Conservation (phyloP, 2,113 vertebrate genomes). For the Mormoops blainvillei region DNA sequence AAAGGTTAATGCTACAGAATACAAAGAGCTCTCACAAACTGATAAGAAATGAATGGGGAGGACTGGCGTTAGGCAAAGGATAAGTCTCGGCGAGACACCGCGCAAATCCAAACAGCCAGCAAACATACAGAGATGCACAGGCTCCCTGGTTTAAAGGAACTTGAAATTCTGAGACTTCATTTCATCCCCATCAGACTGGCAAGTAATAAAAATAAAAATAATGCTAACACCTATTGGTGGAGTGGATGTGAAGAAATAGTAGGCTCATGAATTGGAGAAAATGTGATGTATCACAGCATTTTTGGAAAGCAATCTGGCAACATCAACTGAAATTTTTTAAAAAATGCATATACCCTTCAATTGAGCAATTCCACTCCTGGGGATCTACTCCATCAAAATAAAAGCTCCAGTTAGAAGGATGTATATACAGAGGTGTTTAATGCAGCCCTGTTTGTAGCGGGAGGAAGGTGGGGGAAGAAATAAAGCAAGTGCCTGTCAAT, state of each 20-base stretch:
- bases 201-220: slow-evolving; percentile 10
- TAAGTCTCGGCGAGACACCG: rapidly evolving
- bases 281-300: not conserved
- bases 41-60: not conserved
- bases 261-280: not conserved
- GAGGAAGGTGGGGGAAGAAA: not conserved
- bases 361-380: not conserved
- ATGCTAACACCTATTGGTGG: not conserved
- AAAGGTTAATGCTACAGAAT: not conserved
- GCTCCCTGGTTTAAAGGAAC: not conserved
- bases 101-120: not conserved
- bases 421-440: not conserved
- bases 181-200: not conserved
- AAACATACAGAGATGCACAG: not conserved
- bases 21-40: not conserved
- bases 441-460: not conserved
- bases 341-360: not conserved
- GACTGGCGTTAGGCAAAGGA: not conserved
- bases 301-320: not conserved
- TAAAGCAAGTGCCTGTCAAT: not conserved
- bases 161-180: not conserved
- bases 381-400: not conserved
- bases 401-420: not conserved
- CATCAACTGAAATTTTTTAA: not conserved
- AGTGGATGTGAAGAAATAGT: not conserved